Evolutionary conservation across 1,140 invertebrate species (phyloP).

Genomic region (Caenorhabditis latens): DNA sequence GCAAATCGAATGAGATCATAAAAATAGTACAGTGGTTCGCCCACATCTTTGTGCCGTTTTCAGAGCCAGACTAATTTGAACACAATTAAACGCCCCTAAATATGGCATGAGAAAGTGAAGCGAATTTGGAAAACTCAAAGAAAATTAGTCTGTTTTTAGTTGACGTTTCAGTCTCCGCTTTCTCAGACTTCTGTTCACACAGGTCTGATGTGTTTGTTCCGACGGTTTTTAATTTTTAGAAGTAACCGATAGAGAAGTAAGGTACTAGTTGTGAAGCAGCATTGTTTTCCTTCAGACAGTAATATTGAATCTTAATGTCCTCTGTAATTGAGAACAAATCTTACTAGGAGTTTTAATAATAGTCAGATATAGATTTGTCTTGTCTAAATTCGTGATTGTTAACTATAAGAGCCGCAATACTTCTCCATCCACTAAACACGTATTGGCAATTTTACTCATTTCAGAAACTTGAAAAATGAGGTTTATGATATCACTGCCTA

Average conservation of each 20-base stretch:
- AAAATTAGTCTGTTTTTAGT: slow-evolving; percentile 15
- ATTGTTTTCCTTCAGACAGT: too few species aligned
- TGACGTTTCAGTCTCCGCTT: neutral
- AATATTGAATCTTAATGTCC: too few species aligned
- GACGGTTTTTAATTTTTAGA: neutral
- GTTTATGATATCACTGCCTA: neutral
- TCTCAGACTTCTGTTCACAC: neutral
- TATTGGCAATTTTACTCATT: too few species aligned
- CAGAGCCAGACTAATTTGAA: neutral
- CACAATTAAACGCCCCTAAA: slow-evolving; percentile 1
- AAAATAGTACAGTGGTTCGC: neutral
- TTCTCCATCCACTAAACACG: too few species aligned
- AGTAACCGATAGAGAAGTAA: too few species aligned
- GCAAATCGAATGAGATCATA: neutral
- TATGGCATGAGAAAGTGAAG: slow-evolving; percentile 15
- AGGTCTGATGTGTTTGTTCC: neutral
- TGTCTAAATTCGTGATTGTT: too few species aligned
- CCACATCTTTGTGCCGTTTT: neutral
- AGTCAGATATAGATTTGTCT: too few species aligned
- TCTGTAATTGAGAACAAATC: too few species aligned
- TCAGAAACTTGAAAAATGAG: too few species aligned
- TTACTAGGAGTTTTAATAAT: too few species aligned
- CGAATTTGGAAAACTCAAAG: neutral
- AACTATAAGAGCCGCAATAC: too few species aligned
- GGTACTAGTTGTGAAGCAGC: too few species aligned